Conservation (phyloP, 1,140 invertebrate species). For the Trichonephila clavipes region DNA sequence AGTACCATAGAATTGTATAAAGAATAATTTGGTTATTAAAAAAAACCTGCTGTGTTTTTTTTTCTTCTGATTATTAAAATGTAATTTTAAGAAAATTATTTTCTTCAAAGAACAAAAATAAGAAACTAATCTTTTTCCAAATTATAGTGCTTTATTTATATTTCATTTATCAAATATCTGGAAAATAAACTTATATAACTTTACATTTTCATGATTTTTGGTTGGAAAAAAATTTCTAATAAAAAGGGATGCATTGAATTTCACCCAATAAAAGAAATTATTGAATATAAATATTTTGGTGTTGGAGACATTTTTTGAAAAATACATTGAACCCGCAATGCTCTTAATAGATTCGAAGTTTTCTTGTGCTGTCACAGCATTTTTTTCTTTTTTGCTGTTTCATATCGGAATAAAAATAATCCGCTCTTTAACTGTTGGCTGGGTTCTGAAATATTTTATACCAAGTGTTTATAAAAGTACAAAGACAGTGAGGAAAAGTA, state of each 20-base stretch:
- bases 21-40: too few relatives aligned
- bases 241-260: background rate
- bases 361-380: background rate
- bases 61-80: too few relatives aligned
- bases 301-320: background rate
- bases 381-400: background rate
- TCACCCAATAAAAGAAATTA: background rate
- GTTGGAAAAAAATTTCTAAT: background rate
- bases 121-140: too few relatives aligned
- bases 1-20: too few relatives aligned
- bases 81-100: too few relatives aligned
- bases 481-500: background rate
- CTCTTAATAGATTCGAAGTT: background rate
- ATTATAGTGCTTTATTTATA: too few relatives aligned
- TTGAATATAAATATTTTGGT: background rate
- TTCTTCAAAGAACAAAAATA: too few relatives aligned
- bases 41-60: too few relatives aligned
- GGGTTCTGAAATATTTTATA: background rate
- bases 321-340: conserved; percentile 45
- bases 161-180: too few relatives aligned
- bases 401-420: background rate
- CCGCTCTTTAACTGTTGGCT: background rate
- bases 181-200: background rate
- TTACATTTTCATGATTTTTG: background rate
- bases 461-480: too few relatives aligned